phyloP scores from a whole-genome alignment of 2,797 vertebrate species.

The Hapalemur alaotrensis region DNA sequence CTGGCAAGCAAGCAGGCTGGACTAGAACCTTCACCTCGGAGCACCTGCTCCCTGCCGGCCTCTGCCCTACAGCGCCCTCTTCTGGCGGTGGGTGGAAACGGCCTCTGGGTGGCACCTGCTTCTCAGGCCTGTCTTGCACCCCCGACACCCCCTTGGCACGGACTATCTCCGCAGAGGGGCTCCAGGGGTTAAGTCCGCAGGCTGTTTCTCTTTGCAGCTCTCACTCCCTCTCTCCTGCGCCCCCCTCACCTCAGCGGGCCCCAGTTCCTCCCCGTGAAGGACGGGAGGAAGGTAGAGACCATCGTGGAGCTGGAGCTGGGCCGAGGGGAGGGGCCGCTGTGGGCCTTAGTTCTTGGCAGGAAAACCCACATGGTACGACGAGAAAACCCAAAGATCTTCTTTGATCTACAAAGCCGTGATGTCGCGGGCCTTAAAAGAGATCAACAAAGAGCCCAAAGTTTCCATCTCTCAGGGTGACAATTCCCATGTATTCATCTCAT shows the following conservation, averaged over 20 bases:
- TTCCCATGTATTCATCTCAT: neutral
- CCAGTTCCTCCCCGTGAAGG: neutral
- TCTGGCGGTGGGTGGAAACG: neutral
- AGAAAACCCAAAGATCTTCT: constrained; percentile 15
- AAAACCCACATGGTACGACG: neutral
- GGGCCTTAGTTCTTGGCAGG: neutral
- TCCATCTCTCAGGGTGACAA: neutral
- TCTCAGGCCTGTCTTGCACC: neutral
- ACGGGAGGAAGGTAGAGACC: neutral
- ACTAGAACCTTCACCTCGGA: neutral
- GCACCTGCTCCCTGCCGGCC: fast-evolving
- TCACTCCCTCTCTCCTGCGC: neutral
- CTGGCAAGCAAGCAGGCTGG: neutral
- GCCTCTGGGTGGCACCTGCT: neutral
- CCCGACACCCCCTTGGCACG: neutral
- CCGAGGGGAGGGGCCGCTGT: neutral
- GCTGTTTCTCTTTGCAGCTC: neutral
- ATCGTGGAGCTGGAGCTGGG: fast-evolving
- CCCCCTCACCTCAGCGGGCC: neutral
- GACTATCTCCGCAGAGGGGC: neutral
- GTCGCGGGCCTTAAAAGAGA: neutral
- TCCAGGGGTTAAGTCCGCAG: neutral
- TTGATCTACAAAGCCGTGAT: neutral
- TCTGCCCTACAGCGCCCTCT: constrained; percentile 49
- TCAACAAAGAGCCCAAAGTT: neutral